Evolutionary conservation across 2,888 invertebrate species (phyloP).

Genomic region (Elmis aenea): DNA sequence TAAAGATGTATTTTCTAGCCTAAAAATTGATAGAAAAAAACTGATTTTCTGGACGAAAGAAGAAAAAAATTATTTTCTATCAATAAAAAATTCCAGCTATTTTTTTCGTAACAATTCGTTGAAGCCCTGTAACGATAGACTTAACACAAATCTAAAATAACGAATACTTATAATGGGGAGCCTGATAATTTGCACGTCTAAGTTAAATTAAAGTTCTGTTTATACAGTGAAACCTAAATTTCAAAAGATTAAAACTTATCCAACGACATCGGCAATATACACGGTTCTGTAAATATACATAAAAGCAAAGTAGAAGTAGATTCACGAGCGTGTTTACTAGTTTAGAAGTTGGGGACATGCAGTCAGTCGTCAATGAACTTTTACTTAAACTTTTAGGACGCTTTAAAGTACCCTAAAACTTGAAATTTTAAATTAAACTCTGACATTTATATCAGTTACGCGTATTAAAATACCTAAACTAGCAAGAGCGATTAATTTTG

Average conservation of each 20-base stretch:
- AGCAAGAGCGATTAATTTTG: no score
- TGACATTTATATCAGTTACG: conserved; percentile 13
- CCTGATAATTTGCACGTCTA: no score
- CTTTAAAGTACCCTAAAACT: conserved; percentile 13
- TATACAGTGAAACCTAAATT: conserved; percentile 15
- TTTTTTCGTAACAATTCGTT: no score
- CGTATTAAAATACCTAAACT: conserved; percentile 2
- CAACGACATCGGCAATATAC: conserved; percentile 15
- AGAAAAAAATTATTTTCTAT: no score
- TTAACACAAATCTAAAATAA: no score
- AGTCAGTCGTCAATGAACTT: conserved; percentile 25
- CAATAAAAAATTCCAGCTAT: no score
- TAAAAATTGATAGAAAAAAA: no score
- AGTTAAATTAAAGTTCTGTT: conserved; percentile 22
- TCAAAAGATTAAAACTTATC: conserved; percentile 21
- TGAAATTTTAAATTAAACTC: conserved; percentile 18
- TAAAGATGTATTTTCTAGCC: no score
- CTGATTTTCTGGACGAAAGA: no score
- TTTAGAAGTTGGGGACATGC: conserved; percentile 22
- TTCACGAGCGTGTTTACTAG: conserved; percentile 26
- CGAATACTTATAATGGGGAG: no score
- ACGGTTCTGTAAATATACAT: conserved; percentile 22
- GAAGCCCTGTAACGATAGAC: no score
- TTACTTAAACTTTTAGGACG: conserved; percentile 21
- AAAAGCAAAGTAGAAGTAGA: conserved; percentile 21